phyloP scores from a whole-genome alignment of 2,113 vertebrate genomes.

The Pelodiscus sinensis region DNA sequence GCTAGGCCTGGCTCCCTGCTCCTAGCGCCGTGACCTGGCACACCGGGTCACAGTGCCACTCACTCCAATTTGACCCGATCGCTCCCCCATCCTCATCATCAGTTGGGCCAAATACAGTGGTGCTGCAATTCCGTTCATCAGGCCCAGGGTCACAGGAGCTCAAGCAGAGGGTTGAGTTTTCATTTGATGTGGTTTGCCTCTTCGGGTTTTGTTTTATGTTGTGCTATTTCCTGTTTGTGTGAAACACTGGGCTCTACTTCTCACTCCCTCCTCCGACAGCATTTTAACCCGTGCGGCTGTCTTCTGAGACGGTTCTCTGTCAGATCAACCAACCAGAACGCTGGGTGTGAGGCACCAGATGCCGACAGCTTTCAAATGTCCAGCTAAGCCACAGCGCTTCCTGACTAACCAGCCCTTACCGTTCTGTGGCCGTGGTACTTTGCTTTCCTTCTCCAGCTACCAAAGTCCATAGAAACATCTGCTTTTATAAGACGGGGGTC shows the following conservation, averaged over 20 bases:
- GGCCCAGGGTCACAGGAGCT: background rate
- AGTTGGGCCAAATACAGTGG: background rate
- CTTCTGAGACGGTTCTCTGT: background rate
- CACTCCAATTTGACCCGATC: background rate
- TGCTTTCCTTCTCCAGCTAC: background rate
- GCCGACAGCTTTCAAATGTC: background rate
- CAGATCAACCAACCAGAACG: background rate
- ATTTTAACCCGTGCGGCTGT: background rate
- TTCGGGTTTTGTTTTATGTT: background rate
- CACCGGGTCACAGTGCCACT: background rate
- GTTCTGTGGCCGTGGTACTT: background rate
- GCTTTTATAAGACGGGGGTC: background rate
- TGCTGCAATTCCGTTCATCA: background rate
- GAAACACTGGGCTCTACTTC: background rate
- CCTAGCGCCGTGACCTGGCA: too few relatives aligned
- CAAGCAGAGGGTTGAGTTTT: background rate
- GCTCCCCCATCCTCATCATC: background rate
- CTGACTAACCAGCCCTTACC: rapidly evolving
- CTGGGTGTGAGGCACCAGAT: rapidly evolving
- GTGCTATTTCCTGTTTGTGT: background rate
- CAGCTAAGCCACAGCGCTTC: rapidly evolving
- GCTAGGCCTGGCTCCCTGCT: background rate
- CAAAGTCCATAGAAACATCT: too few relatives aligned
- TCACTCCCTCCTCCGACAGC: background rate
- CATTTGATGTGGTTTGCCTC: background rate